Conservation (phyloP, 2,797 vertebrate species). For the Anguilla marmorata region DNA sequence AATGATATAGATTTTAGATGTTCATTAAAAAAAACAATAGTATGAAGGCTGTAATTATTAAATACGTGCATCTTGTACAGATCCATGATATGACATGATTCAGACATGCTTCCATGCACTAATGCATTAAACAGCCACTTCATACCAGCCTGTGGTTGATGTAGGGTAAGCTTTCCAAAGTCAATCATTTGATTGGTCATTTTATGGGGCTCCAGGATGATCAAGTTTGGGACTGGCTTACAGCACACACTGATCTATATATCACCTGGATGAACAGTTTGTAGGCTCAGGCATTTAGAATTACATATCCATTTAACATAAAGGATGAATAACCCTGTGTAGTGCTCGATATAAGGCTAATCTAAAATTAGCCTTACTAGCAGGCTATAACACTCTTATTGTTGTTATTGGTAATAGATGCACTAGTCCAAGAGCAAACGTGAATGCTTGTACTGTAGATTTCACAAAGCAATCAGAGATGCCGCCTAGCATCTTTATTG, state of each 20-base stretch:
- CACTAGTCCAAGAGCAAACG: not conserved
- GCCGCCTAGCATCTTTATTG: not conserved
- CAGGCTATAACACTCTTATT: not conserved
- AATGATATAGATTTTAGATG: not conserved
- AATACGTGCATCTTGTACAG: not conserved
- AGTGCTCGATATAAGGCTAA: not conserved
- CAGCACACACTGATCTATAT: not conserved
- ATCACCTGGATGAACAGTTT: not conserved
- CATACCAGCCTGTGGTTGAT: not conserved
- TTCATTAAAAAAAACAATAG: not conserved
- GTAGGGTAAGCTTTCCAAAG: not conserved
- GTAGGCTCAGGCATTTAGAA: not conserved
- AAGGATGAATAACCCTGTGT: not conserved
- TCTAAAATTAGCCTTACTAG: not conserved
- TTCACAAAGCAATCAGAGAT: not conserved
- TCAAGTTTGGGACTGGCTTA: not conserved
- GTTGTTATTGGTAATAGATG: not conserved
- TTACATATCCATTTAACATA: not conserved
- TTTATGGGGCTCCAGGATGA: not conserved
- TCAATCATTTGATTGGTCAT: not conserved
- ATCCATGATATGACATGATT: not conserved
- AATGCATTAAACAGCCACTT: not conserved
- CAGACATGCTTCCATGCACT: not conserved
- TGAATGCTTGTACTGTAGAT: not conserved
- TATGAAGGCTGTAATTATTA: not conserved